Base-by-base conservation (phyloP, 2,888 invertebrate species). In the Drosophila subquinaria region DNA sequence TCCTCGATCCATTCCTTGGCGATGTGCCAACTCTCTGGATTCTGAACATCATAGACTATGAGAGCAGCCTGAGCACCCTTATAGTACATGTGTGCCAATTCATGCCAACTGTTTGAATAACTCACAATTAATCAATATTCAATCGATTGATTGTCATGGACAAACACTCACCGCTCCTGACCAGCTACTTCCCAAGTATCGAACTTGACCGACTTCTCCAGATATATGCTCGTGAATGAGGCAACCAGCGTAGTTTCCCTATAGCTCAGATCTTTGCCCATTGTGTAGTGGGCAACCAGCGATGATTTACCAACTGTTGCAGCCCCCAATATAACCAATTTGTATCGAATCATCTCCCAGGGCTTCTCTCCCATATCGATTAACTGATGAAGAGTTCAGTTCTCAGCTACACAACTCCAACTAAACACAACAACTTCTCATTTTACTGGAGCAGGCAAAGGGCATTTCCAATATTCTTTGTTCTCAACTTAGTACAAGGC, bases 1-100 rank as follows among this genome's bases (percentile, higher is more conserved):
- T 99, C 99, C 93, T 98, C 98, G 77, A 99, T 98, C 99, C 99
- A 99, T 93, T 97, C 97, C 94, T 99, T 99, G 84, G 99, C 99
- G 92, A 98, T 95, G 48, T 96, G 96, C 94, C 98, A 98, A 94
- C 98, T 98, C 94, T 98, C 98, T 96, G 96, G 96, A 94, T 98
- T 99, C 93, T 98, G 98, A 92, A 99, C 99, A 94, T 99, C 99
- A 94, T 99, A 99, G 65, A 99, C 99, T 89, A 99, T 98, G 92
- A 99, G 99, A 80, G 99, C 99, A 90, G 99, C 99, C 93, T 98
- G 97, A 74, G 97, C 98, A 73, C 97, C 97, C 92, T 97, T 94
- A 94, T 98, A 98, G 94, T 98, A 99, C 99, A 99, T 99, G 20
- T 99, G 99, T 73, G 99, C 99, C 94, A 99, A 95, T 94, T 98